phyloP scores from a whole-genome alignment of 1,140 invertebrate genomes.

The Chymomyza costata region DNA sequence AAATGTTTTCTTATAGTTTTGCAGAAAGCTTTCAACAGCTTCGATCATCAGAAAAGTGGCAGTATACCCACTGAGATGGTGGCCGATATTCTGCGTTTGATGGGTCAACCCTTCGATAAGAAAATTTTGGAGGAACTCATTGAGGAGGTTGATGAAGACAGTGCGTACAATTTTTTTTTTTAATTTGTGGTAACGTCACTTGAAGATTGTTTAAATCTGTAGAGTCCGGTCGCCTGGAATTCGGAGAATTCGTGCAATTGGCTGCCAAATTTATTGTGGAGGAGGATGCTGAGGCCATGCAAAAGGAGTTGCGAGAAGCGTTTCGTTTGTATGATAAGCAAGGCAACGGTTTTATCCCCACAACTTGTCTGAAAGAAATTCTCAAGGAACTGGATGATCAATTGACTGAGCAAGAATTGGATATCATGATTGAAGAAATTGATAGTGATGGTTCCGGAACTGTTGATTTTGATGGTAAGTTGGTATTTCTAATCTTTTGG shows the following conservation, averaged over 20 bases:
- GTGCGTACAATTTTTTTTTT: constrained; percentile 79
- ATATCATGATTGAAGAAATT: constrained; percentile 97
- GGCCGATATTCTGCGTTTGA: constrained; percentile 92
- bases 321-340: constrained; percentile 93
- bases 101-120: constrained; percentile 97
- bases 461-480: constrained; percentile 81
- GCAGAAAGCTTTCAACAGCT: constrained; percentile 96
- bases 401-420: constrained; percentile 92
- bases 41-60: constrained; percentile 94
- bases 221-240: constrained; percentile 96
- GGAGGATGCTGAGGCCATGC: constrained; percentile 94
- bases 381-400: constrained; percentile 94
- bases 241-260: constrained; percentile 95
- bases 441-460: constrained; percentile 92
- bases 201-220: constrained; percentile 15
- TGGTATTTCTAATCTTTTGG: background rate
- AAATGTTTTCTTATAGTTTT: constrained; percentile 78
- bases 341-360: constrained; percentile 97
- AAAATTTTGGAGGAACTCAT: constrained; percentile 95
- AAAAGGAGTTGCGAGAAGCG: constrained; percentile 94
- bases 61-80: constrained; percentile 96
- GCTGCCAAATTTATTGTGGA: constrained; percentile 96
- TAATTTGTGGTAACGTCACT: background rate
- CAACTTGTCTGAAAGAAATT: constrained; percentile 93
- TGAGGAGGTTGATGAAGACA: constrained; percentile 96